Base-by-base conservation (phyloP, 1,140 invertebrate species). In the Drosophila suzukii region DNA sequence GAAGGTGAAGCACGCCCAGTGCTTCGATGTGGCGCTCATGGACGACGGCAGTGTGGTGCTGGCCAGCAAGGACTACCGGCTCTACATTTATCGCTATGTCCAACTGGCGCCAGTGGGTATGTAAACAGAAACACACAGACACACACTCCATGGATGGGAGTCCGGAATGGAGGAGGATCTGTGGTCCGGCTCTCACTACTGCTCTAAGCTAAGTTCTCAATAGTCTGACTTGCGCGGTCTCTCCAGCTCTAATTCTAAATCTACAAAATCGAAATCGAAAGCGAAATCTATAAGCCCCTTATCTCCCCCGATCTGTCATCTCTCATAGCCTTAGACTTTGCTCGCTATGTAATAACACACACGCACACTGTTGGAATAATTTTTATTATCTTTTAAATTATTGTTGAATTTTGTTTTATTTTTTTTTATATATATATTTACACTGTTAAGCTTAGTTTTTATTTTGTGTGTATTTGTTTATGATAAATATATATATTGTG, bases 1-100 rank as follows among this genome's bases (percentile, higher is more conserved):
- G 86, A 99, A 99, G 93, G 99, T 99, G 47, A 99, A 99, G 93
- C 99, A 99, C 92, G 99, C 99, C 27, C 99, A 99, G 93, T 99
- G 99, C 93, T 99, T 99, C 93, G 99, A 99, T 92, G 98, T 99
- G 27, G 98, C 98, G 11, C 95, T 99, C 11, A 99, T 99, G 97
- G 98, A 99, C 93, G 98, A 99, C 92, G 98, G 98, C n/a, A 99
- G 98, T 46, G 98, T 99, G 24, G 98, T 99, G 6, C 94, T 99
- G 73, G 98, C 99, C 63, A 99, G 98, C 94, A 99, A 99, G 93
- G 99, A 99, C 93, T 99, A 99, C 93, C 95, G 98, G 34, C 95
- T 99, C n/a, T 99, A 99, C 94, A 98, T 99, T 91, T 99, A 99
- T 93, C 96, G 98, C 92, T 99, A 99, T 93, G 95, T 98, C 71